Evolutionary conservation across 2,888 invertebrate genomes (phyloP), one percentile per base, ranked within the genome.

Genomic region (Cryptophagus acutangulus): DNA sequence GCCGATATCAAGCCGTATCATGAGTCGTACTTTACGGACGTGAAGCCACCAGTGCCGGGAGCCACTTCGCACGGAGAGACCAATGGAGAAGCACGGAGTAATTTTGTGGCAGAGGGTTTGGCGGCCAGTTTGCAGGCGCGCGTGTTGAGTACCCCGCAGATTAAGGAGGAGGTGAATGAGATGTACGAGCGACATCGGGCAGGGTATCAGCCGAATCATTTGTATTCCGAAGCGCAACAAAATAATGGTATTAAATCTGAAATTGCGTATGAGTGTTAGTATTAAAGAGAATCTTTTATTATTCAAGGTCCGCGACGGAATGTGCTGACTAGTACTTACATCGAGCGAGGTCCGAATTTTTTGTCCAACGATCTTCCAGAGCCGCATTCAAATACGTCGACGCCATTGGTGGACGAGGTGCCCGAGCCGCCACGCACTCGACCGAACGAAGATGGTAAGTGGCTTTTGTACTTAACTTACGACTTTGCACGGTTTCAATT

Each of bases 121-220:
- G 89, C 90, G 15, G 89, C 88, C 36, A 87, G 87, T 39, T 69
- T 89, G 48, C 88, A 88, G 63, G 86, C 85, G 43, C 78, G 87
- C 53, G 84, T 88, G 52, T 74, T 88, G 38, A 64, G 51, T 9
- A 58, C 53, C 16, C 63, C 63, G 14, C 63, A 62, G 13, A 67
- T 69, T 20, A 70, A 69, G 48, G 68, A 70, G 52, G 69, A 69
- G 77, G 46, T 50, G 1, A 58, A 57, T 35, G 13, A 36, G 4
- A 47, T 46, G 26, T 57, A 56, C 18, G 51, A 49, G 12, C 38
- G 50, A 33, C 36, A 61, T 41, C 51, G 66, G 51, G 44, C 65
- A 55, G 43, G 63, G 63, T 33, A 44, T 60, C 69, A 49, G 20
- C 43, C 52, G 14, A 52, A 51, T 33, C 48, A 54, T 20, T 42